Evolutionary conservation across 2,113 vertebrate species (phyloP), one percentile per base, ranked within the genome.

Genomic region (Ammodytes marinus): DNA sequence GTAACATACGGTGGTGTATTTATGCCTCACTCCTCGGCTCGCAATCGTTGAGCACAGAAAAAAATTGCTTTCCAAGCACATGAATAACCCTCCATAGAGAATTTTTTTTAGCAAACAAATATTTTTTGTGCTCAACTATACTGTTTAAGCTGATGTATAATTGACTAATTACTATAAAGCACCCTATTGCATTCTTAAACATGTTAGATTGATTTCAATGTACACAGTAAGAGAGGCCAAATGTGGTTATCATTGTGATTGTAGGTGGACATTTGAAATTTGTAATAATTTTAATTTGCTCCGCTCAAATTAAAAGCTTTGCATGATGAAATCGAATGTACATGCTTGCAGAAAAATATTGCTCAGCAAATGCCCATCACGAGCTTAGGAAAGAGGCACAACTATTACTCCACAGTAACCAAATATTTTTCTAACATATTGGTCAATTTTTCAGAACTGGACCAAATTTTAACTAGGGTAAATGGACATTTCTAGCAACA

Each of bases 401-500:
- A 66, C 47, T 40, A 61, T 39, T 57, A 79, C 70, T 79, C 47
- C 50, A 71, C 45, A 27, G 27, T 46, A 55, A 69, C 17, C 83
- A 73, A 77, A 81, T 83, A 86, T 59, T 69, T 79, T 72, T 82
- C 72, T 73, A 74, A 82, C 60, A 40, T 27, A 89, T 77, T 49
- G 47, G 66, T 86, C 66, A 67, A 47, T 64, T 85, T 79, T 70
- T 78, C 27, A 49, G 8, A 86, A 81, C 74, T 47, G 40, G 80
- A 70, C 27, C 77, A 53, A 2, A 61, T 50, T 83, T 65, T 45
- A 66, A 65, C 69, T 52, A 65, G 39, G 55, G 55, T 27, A 76
- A 90, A 82, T 49, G 43, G 61, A 91, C 72, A 83, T 78, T 64
- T 84, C 66, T 42, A 75, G 69, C 60, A 87, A 87, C 60, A 59